phyloP scores from a whole-genome alignment of 2,113 vertebrate genomes.

The Symphodus melops region DNA sequence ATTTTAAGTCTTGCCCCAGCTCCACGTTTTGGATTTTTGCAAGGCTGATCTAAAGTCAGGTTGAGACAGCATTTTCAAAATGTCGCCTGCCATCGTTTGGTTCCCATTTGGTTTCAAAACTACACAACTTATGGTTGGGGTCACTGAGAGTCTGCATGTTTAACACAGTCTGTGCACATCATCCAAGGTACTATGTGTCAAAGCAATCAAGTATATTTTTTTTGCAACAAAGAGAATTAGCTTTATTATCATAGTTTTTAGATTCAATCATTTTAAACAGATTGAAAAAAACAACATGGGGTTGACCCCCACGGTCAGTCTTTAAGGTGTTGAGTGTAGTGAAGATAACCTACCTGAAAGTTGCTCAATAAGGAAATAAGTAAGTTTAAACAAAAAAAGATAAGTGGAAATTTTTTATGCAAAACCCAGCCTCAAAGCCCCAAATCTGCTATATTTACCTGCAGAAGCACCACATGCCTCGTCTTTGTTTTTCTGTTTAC shows the following conservation, averaged over 20 bases:
- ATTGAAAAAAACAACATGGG: background rate
- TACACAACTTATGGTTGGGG: no score
- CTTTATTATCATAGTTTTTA: background rate
- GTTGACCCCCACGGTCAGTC: background rate
- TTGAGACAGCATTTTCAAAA: no score
- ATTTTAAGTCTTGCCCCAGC: no score
- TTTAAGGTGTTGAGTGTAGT: background rate
- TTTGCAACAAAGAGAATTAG: background rate
- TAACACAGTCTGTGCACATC: no score
- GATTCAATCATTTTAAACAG: background rate
- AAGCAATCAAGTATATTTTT: no score
- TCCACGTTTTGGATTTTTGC: no score
- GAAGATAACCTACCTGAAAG: background rate
- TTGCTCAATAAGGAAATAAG: background rate
- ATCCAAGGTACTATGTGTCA: no score
- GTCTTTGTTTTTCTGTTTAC: constrained; percentile 53
- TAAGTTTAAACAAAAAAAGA: background rate
- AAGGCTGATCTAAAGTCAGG: no score
- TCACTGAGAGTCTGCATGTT: no score
- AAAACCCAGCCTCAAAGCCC: background rate
- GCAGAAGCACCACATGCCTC: constrained; percentile 11
- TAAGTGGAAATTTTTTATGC: constrained; percentile 14
- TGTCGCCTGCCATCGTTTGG: no score
- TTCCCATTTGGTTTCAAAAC: no score
- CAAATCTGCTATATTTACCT: constrained; percentile 20